Evolutionary conservation across 2,888 invertebrate species (phyloP).

Genomic region (Eilema caniola): DNA sequence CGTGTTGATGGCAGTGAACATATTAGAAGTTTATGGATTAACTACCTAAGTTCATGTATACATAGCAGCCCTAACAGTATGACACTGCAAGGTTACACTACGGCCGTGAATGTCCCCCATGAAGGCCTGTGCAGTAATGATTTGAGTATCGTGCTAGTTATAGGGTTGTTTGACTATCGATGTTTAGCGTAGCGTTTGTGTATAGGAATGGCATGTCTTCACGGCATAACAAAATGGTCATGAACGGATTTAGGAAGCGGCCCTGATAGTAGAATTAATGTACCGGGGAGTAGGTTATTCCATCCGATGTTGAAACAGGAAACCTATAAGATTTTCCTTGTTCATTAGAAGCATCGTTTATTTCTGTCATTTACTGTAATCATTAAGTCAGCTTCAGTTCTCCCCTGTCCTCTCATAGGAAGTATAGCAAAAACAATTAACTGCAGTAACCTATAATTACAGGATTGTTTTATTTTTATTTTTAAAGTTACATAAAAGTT

Average conservation of each 20-base stretch:
- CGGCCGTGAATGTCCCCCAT: constrained; percentile 37
- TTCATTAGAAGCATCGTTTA: neutral
- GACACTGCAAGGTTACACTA: constrained; percentile 36
- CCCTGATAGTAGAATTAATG: neutral
- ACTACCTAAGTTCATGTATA: neutral
- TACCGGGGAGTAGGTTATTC: neutral
- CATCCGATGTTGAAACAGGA: neutral
- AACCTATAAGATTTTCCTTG: neutral
- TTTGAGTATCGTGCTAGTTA: constrained; percentile 13
- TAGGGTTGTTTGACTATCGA: neutral
- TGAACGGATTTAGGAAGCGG: neutral
- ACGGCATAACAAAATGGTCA: neutral
- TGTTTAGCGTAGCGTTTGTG: neutral
- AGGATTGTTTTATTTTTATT: neutral
- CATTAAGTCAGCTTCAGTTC: neutral
- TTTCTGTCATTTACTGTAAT: neutral
- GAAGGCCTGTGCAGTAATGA: constrained; percentile 20
- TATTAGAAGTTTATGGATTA: neutral
- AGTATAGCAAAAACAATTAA: neutral
- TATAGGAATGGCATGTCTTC: neutral
- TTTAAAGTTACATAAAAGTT: neutral
- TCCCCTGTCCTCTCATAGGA: neutral
- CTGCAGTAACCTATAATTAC: neutral
- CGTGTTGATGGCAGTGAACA: neutral
- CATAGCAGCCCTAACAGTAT: constrained; percentile 16